These are phyloP conservation scores for Oxyura jamaicensis DNA, from an alignment of 2,113 vertebrate species.

Conservation along the genomic window DNA sequence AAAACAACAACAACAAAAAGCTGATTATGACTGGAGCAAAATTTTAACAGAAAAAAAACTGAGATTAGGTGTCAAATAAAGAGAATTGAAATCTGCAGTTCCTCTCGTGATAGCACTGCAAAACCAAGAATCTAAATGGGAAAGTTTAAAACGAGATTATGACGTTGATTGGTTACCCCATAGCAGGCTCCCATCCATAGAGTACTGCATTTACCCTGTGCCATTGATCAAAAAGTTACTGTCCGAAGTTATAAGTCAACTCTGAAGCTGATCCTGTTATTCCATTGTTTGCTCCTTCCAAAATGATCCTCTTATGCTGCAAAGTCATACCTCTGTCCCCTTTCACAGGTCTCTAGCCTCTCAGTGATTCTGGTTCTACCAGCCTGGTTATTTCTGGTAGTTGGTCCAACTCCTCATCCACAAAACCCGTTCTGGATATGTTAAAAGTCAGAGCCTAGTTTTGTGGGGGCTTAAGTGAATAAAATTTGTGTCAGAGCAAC, in stretches of 20 bases:
- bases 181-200: neutral
- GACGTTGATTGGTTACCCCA: neutral
- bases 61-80: neutral
- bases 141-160: neutral
- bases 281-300: neutral
- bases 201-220: neutral
- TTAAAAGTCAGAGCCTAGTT: neutral
- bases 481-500: neutral
- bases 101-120: neutral
- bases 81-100: neutral
- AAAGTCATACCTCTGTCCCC: neutral
- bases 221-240: neutral
- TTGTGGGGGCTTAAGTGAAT: neutral
- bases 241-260: neutral
- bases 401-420: neutral
- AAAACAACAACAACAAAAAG: neutral
- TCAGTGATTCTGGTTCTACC: neutral
- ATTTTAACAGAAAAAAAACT: slow-evolving; percentile 3
- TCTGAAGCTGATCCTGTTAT: neutral
- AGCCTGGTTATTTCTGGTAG: neutral
- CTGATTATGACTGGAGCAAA: neutral
- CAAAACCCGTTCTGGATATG: neutral
- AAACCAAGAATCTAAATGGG: neutral
- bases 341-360: neutral
- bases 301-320: neutral